Evolutionary conservation across 2,888 invertebrate genomes (phyloP), one percentile per base, ranked within the genome.

Genomic region (Phrixothrix hirtus): DNA sequence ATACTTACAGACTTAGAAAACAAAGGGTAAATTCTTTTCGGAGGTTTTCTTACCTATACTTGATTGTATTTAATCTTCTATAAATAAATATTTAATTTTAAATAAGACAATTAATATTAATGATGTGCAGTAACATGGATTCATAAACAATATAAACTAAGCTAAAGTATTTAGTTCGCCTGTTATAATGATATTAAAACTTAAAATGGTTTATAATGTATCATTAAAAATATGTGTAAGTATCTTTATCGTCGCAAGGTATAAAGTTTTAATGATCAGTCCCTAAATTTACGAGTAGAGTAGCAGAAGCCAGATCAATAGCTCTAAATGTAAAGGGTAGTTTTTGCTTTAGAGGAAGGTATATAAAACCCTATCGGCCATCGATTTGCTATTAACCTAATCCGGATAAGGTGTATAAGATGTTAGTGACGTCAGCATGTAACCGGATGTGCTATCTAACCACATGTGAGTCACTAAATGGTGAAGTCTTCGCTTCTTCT

Each of bases 381-480:
- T 57, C 52, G 56, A 57, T 57, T 57, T 57, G 26, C 56, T 57
- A 57, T 57, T 57, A 57, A 48, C 56, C 44, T 57, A 53, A 57
- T 53, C 48, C 48, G 45, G 48, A 53, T 57, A 57, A 57, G 56
- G 56, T 48, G 50, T 52, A 45, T 34, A 45, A 43, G 49, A 55
- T 49, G 48, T 45, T 41, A 35, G 44, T 48, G 54, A 48, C 49
- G 45, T 48, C 48, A 55, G 42, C 44, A 39, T 55, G 54, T 55
- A 55, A 27, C 49, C 54, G 54, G 54, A 55, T 55, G 49, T 49
- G 54, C 48, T 55, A 55, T 55, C 54, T 55, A 49, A 44, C 54
- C 48, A 48, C 49, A 55, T 43, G 49, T 45, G 48, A 49, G 39
- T 44, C 44, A 44, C 32, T 48, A 44, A 55, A 55, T 39, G 44